Conservation (phyloP, 2,113 vertebrate species). For the Origma solitaria region DNA sequence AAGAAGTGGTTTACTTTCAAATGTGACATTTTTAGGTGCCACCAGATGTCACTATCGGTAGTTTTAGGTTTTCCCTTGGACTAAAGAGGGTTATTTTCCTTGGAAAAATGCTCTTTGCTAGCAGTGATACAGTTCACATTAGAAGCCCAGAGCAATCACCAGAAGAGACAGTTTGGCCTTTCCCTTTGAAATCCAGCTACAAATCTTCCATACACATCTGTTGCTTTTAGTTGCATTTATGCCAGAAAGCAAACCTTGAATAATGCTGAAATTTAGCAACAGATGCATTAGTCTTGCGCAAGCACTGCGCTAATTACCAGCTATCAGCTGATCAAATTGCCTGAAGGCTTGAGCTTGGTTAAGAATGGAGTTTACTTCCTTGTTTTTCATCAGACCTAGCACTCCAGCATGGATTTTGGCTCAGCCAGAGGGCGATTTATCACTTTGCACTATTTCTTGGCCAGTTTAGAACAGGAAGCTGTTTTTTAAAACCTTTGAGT, state of each 20-base stretch:
- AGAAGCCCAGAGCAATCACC: not conserved
- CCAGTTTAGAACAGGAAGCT: not conserved
- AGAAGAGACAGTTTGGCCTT: not conserved
- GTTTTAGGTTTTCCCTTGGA: not conserved
- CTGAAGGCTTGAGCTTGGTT: not conserved
- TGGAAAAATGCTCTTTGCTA: not conserved
- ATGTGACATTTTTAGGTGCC: conserved; percentile 18
- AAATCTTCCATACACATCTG: not conserved
- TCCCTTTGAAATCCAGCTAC: not conserved
- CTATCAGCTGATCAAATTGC: not conserved
- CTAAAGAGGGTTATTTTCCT: not conserved
- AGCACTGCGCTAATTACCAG: not conserved
- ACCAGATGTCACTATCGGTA: conserved; percentile 33
- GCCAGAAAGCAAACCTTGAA: not conserved
- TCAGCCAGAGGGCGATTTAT: not conserved
- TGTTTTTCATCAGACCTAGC: not conserved
- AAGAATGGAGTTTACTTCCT: not conserved
- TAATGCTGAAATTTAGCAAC: not conserved
- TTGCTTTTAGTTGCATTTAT: not conserved
- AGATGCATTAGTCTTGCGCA: not conserved
- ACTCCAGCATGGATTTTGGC: not conserved
- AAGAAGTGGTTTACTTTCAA: not conserved
- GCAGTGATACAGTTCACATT: not conserved
- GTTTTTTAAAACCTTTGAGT: not conserved
- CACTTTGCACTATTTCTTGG: not conserved